These are phyloP conservation scores for Thumatha senex DNA, from an alignment of 2,888 invertebrate genomes.

Conservation along the genomic window DNA sequence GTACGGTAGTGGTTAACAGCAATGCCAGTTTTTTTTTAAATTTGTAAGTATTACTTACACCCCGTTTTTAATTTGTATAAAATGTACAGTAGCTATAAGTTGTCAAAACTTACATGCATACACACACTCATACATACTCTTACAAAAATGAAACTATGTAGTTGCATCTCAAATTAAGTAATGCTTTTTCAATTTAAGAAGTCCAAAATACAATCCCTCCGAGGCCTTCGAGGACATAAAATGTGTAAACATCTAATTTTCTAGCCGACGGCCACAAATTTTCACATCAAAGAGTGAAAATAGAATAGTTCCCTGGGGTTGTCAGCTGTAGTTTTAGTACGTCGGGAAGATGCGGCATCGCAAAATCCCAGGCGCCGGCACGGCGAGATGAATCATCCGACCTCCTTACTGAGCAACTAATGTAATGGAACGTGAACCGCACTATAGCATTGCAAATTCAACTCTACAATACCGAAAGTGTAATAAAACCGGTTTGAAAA, in stretches of 20 bases:
- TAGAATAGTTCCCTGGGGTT: slow-evolving; percentile 54
- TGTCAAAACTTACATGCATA: too few relatives aligned
- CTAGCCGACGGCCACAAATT: slow-evolving; percentile 29
- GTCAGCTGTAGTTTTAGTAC: slow-evolving; percentile 21
- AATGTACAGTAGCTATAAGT: too few relatives aligned
- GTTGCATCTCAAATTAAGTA: neutral
- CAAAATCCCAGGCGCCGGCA: slow-evolving; percentile 63
- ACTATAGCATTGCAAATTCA: slow-evolving; percentile 13
- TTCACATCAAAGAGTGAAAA: slow-evolving; percentile 51
- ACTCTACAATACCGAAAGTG: slow-evolving; percentile 4
- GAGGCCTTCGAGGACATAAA: neutral
- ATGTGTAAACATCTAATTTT: slow-evolving; percentile 14
- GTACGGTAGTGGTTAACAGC: too few relatives aligned
- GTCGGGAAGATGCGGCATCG: slow-evolving; percentile 47
- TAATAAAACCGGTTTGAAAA: neutral
- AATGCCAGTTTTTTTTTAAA: too few relatives aligned
- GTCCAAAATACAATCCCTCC: neutral
- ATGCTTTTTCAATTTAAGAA: neutral
- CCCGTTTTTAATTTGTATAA: too few relatives aligned
- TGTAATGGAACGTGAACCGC: slow-evolving; percentile 14
- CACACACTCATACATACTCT: too few relatives aligned
- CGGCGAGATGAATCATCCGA: slow-evolving; percentile 68
- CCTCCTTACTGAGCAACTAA: slow-evolving; percentile 55
- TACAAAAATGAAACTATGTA: too few relatives aligned
- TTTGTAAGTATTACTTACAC: too few relatives aligned